Percentiles rank a stretch among this genome's conserved stretches.
These are phyloP conservation scores for Drosophila tropicalis DNA, from an alignment of 1,140 invertebrate genomes.

Conservation along the genomic window DNA sequence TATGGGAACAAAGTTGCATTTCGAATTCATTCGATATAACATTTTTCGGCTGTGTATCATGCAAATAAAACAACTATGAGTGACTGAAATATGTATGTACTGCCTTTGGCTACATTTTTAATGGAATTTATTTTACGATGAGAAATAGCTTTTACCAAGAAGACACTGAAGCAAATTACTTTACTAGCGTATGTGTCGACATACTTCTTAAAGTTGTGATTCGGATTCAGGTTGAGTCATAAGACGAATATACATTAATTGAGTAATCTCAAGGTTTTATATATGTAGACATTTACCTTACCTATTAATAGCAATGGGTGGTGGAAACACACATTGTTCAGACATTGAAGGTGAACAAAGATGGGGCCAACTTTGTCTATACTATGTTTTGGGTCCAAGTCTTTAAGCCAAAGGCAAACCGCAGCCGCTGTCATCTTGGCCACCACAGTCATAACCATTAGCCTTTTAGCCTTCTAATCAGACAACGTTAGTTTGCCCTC, in stretches of 20 bases:
- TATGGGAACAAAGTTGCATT: too few species aligned
- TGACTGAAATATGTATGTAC: neutral
- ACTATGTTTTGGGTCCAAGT: neutral
- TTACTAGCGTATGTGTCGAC: neutral
- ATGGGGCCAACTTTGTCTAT: neutral
- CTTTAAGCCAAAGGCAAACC: slow-evolving; percentile 53
- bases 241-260: slow-evolving; percentile 74
- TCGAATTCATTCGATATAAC: too few species aligned
- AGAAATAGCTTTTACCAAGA: neutral
- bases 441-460: slow-evolving; percentile 81
- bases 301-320: slow-evolving; percentile 13
- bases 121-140: neutral
- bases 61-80: neutral
- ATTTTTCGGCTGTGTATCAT: too few species aligned
- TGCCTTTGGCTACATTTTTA: neutral
- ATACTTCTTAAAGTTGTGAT: neutral
- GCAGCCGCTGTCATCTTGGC: slow-evolving; percentile 71
- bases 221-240: neutral
- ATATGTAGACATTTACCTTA: slow-evolving; percentile 69
- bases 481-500: slow-evolving; percentile 42
- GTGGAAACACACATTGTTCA: neutral
- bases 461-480: slow-evolving; percentile 77
- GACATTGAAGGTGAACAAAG: too few species aligned
- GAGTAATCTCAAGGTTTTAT: slow-evolving; percentile 68
- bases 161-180: neutral